Evolutionary conservation across 2,113 vertebrate genomes (phyloP).

Genomic region (Stigmatopora argus): DNA sequence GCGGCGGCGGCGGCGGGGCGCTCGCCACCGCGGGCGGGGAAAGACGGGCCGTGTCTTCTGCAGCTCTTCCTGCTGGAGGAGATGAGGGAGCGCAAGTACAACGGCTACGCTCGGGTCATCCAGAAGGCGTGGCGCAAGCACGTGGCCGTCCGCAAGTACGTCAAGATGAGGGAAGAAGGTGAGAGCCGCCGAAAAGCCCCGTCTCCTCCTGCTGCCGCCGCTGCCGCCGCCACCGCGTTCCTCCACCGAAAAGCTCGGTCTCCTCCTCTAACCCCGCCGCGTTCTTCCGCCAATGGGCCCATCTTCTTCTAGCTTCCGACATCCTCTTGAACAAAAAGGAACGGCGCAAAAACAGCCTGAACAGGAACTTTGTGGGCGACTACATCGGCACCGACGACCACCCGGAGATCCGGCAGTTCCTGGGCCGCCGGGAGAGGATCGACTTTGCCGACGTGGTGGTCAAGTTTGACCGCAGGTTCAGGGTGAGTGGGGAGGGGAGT

Average conservation of each 20-base stretch:
- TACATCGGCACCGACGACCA: slow-evolving; percentile 76
- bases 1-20: too few relatives aligned
- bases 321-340: slow-evolving; percentile 80
- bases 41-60: too few relatives aligned
- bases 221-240: too few relatives aligned
- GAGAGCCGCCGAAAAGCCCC: not conserved
- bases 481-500: slow-evolving; percentile 50
- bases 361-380: slow-evolving; percentile 80
- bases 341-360: slow-evolving; percentile 77
- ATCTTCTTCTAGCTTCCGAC: slow-evolving; percentile 68
- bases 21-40: too few relatives aligned
- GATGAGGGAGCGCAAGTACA: slow-evolving; percentile 73
- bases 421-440: slow-evolving; percentile 76
- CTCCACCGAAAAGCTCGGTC: too few relatives aligned
- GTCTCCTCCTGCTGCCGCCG: too few relatives aligned
- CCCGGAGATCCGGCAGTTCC: slow-evolving; percentile 75
- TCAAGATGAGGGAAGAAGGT: slow-evolving; percentile 81
- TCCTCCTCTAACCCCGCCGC: too few relatives aligned
- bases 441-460: slow-evolving; percentile 76
- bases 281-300: too few relatives aligned
- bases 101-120: slow-evolving; percentile 76
- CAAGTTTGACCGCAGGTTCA: slow-evolving; percentile 80
- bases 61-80: slow-evolving; percentile 74
- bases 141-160: slow-evolving; percentile 77
- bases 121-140: slow-evolving; percentile 83